Evolutionary conservation across 2,113 vertebrate genomes (phyloP).

Genomic region (Shinisaurus crocodilurus): DNA sequence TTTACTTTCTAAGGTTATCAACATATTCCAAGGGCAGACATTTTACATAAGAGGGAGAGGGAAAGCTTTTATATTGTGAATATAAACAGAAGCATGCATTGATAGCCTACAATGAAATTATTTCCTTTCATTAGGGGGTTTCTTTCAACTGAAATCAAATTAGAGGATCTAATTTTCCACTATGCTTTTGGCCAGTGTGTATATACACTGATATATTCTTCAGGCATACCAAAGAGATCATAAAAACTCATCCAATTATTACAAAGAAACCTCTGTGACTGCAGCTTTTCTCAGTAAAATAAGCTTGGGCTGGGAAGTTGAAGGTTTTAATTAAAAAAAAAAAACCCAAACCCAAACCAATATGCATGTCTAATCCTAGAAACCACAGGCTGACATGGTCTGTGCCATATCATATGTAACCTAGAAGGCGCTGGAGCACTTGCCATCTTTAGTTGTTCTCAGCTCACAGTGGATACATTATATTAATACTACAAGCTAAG

Average conservation of each 20-base stretch:
- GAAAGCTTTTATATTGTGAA: conserved; percentile 1
- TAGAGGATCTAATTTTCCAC: conserved; percentile 44
- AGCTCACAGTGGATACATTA: conserved; percentile 10
- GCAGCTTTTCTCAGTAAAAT: conserved; percentile 47
- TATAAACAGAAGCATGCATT: conserved; percentile 6
- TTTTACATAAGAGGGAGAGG: conserved; percentile 7
- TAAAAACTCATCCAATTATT: conserved; percentile 40
- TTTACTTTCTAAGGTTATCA: conserved; percentile 10
- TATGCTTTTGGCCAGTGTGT: conserved; percentile 9
- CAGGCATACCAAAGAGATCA: conserved; percentile 23
- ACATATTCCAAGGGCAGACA: conserved; percentile 3
- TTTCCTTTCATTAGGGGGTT: conserved; percentile 1
- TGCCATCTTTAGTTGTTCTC: conserved; percentile 44
- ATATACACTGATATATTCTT: conserved; percentile 21
- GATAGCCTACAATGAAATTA: background rate
- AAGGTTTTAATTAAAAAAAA: conserved; percentile 68
- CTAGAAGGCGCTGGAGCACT: conserved; percentile 20
- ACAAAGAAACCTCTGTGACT: conserved; percentile 43
- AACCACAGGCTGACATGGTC: conserved; percentile 23
- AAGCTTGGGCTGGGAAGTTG: conserved; percentile 41
- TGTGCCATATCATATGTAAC: conserved; percentile 11
- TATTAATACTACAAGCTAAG: conserved; percentile 1
- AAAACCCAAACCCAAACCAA: conserved; percentile 2
- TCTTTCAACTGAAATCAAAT: conserved; percentile 44
- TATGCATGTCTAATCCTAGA: conserved; percentile 60